Percentiles rank a stretch among this genome's conserved stretches.
These are phyloP conservation scores for Cotesia glomerata DNA, from an alignment of 1,140 invertebrate genomes.

Conservation along the genomic window DNA sequence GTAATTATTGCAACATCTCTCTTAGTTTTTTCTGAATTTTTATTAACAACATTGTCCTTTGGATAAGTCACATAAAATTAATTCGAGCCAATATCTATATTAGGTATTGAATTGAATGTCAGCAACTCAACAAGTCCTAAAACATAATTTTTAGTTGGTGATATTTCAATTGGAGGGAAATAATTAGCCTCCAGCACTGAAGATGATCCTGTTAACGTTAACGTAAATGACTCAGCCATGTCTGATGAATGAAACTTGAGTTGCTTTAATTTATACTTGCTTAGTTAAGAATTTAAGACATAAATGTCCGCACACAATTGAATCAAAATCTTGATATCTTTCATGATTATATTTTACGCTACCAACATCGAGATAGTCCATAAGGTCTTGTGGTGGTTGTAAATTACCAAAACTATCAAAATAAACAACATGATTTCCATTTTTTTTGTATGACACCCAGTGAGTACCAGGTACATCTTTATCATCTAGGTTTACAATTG, in stretches of 20 bases:
- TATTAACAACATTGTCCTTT: too few relatives aligned
- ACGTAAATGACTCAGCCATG: constrained; percentile 27
- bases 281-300: constrained; percentile 29
- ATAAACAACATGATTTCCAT: constrained; percentile 34
- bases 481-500: constrained; percentile 27
- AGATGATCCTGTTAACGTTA: constrained; percentile 29
- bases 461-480: constrained; percentile 37
- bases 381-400: constrained; percentile 32
- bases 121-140: constrained; percentile 46
- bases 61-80: constrained; percentile 39
- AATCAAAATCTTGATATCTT: constrained; percentile 27
- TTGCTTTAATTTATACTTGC: constrained; percentile 9
- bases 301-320: constrained; percentile 29
- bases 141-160: constrained; percentile 36
- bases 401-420: constrained; percentile 44
- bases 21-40: constrained; percentile 39
- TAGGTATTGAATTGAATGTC: constrained; percentile 52
- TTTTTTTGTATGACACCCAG: constrained; percentile 46
- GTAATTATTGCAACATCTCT: too few relatives aligned
- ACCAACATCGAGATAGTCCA: constrained; percentile 32
- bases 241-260: neutral
- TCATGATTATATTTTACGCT: constrained; percentile 31
- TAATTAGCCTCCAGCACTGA: constrained; percentile 34
- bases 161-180: constrained; percentile 35
- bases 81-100: constrained; percentile 45